These are phyloP conservation scores for Triops cancriformis DNA, from an alignment of 1,140 invertebrate species.

Conservation along the genomic window DNA sequence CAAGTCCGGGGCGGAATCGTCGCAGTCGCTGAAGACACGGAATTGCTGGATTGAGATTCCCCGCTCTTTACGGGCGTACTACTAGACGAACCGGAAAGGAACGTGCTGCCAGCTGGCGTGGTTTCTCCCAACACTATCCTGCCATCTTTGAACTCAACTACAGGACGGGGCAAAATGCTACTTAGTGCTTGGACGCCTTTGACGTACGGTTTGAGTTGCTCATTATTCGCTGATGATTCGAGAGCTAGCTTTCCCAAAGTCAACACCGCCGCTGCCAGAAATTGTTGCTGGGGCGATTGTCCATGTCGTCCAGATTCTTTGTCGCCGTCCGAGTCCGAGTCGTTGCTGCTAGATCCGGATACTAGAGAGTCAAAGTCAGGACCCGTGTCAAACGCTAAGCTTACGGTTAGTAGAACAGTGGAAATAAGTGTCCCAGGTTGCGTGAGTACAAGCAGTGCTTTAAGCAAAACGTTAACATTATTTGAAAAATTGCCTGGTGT, in stretches of 20 bases:
- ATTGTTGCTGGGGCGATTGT: background rate
- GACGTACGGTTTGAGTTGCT: background rate
- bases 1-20: constrained; percentile 44
- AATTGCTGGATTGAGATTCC: constrained; percentile 14
- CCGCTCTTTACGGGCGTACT: constrained; percentile 15
- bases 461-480: too few species aligned
- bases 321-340: background rate
- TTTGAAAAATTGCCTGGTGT: too few species aligned
- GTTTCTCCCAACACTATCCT: background rate
- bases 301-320: background rate
- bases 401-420: background rate
- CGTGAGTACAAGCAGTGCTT: too few species aligned
- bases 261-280: background rate
- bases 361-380: background rate
- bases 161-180: constrained; percentile 14
- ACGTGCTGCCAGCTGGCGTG: background rate
- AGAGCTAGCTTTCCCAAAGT: background rate
- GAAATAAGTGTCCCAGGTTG: too few species aligned
- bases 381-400: background rate
- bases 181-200: background rate
- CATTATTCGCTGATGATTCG: background rate
- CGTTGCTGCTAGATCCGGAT: background rate
- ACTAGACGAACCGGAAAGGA: background rate
- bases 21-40: background rate
- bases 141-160: constrained; percentile 20